Evolutionary conservation across 2,888 invertebrate genomes (phyloP).

Genomic region (Tholera decimalis): DNA sequence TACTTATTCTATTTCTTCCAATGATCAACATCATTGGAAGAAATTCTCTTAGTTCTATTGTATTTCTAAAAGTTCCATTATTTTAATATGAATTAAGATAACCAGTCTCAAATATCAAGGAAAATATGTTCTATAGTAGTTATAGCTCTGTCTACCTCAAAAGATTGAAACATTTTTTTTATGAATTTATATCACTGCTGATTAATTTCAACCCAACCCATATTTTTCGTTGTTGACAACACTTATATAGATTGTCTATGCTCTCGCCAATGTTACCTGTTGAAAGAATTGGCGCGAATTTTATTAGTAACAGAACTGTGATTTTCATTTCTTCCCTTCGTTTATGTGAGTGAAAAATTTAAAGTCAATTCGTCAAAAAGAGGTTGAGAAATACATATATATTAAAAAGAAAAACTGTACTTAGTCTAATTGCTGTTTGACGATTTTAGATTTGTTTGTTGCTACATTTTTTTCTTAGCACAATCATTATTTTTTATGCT

Average conservation of each 20-base stretch:
- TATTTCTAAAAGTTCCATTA: constrained; percentile 26
- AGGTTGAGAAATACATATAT: constrained; percentile 77
- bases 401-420: constrained; percentile 73
- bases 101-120: constrained; percentile 31
- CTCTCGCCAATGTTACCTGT: constrained; percentile 65
- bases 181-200: constrained; percentile 40
- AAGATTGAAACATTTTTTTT: constrained; percentile 36
- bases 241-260: constrained; percentile 72
- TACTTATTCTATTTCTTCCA: constrained; percentile 9
- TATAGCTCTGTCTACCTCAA: constrained; percentile 27
- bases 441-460: constrained; percentile 74
- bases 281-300: constrained; percentile 54
- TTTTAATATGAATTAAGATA: constrained; percentile 9
- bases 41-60: constrained; percentile 29
- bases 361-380: constrained; percentile 76
- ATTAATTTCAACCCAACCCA: constrained; percentile 47
- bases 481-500: constrained; percentile 75
- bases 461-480: constrained; percentile 77
- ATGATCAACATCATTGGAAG: no score
- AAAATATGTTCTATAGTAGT: constrained; percentile 7
- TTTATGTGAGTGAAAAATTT: constrained; percentile 58
- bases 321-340: constrained; percentile 75
- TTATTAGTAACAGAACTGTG: constrained; percentile 74
- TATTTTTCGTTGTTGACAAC: constrained; percentile 73
- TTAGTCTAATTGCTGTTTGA: constrained; percentile 80